These are phyloP conservation scores for Erpornis zantholeuca DNA, from an alignment of 2,113 vertebrate genomes.

Conservation along the genomic window DNA sequence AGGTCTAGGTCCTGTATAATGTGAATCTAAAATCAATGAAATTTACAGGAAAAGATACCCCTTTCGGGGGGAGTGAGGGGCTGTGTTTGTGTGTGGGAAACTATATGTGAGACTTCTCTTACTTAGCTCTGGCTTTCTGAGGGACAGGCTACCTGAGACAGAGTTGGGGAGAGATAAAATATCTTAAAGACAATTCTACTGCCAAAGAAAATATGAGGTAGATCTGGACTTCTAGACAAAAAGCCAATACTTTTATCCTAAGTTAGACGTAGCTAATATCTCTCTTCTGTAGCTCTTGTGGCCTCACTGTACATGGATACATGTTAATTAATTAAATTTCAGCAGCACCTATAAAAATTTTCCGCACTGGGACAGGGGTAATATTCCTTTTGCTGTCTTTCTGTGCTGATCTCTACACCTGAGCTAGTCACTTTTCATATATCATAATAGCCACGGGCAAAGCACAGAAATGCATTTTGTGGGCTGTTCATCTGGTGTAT, in stretches of 20 bases:
- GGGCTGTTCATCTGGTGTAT: background rate
- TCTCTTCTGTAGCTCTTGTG: background rate
- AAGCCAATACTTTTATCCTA: background rate
- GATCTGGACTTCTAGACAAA: background rate
- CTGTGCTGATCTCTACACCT: background rate
- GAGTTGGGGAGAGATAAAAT: background rate
- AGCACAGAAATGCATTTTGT: background rate
- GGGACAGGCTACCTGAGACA: background rate
- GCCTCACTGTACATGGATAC: background rate
- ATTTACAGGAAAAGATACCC: background rate
- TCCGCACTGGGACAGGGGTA: fast-evolving
- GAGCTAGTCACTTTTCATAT: background rate
- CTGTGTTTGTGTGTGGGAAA: background rate
- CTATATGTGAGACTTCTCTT: background rate
- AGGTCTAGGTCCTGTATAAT: background rate
- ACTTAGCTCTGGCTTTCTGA: background rate
- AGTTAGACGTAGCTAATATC: background rate
- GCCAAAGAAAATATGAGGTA: background rate
- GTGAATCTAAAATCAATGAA: background rate
- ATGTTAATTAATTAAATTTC: background rate
- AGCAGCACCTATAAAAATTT: background rate
- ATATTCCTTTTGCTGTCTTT: background rate
- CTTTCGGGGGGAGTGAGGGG: background rate
- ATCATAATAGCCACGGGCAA: background rate
- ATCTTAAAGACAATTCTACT: background rate